A percentile compares a stretch with the other conserved stretches of the same genome.
phyloP scores from a whole-genome alignment of 2,113 vertebrate species.

The Sorex fumeus region DNA sequence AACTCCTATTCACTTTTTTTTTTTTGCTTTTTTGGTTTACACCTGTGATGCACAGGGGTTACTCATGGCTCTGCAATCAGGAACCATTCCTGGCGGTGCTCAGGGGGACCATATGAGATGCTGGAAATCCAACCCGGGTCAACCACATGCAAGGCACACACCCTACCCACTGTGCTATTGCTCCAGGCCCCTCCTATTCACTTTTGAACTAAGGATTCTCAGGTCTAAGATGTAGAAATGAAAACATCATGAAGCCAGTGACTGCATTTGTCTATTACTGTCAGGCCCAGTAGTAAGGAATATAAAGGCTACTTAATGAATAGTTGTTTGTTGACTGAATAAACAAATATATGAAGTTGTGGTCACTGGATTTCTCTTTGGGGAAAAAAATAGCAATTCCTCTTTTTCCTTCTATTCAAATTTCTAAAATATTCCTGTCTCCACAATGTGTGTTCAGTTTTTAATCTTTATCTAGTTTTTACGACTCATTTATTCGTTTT shows the following conservation, averaged over 20 bases:
- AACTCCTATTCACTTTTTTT: not conserved
- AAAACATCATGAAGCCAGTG: not conserved
- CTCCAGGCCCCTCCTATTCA: not conserved
- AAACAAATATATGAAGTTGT: not conserved
- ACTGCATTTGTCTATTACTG: not conserved
- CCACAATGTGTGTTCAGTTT: not conserved
- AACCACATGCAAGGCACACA: too few relatives aligned
- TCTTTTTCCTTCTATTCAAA: not conserved
- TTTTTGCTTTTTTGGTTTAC: too few relatives aligned
- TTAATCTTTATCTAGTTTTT: not conserved
- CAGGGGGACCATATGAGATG: too few relatives aligned
- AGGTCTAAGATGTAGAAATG: not conserved
- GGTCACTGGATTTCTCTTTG: not conserved
- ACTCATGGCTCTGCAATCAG: too few relatives aligned
- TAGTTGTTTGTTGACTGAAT: not conserved
- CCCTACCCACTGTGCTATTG: too few relatives aligned
- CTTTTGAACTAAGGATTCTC: not conserved
- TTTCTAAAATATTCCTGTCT: not conserved
- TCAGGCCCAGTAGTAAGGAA: not conserved
- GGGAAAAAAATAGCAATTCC: not conserved
- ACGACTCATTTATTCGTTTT: constrained; percentile 45
- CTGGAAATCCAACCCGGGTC: too few relatives aligned
- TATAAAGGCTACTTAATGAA: fast-evolving
- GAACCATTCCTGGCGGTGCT: too few relatives aligned
- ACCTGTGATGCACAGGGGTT: too few relatives aligned